Evolutionary conservation across 2,113 vertebrate species (phyloP).

Genomic region (Bothrops jararaca): DNA sequence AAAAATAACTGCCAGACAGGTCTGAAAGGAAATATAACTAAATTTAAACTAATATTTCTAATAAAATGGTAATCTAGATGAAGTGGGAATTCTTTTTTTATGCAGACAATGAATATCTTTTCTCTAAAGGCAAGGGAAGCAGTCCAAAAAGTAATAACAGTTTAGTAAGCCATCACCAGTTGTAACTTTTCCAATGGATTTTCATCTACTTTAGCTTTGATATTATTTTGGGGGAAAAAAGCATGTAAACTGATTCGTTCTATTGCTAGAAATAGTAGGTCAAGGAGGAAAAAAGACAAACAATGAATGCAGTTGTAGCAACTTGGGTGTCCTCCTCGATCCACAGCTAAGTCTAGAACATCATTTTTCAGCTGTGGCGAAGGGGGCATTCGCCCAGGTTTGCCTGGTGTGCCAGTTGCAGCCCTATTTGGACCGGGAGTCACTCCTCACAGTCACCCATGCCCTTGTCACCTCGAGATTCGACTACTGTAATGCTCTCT

Average conservation of each 20-base stretch:
- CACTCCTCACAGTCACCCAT: no score
- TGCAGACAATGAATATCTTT: background rate
- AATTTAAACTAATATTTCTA: background rate
- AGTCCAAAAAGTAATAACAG: background rate
- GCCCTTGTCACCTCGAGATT: no score
- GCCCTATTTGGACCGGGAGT: no score
- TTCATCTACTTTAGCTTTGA: background rate
- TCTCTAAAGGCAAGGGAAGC: background rate
- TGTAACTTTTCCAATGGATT: background rate
- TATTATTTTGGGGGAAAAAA: conserved; percentile 11
- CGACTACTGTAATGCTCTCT: no score
- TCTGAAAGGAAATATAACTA: background rate
- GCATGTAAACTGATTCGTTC: conserved; percentile 28
- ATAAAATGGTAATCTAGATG: background rate
- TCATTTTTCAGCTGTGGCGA: no score
- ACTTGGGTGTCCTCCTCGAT: no score
- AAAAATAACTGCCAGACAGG: background rate
- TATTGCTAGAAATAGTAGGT: conserved; percentile 40
- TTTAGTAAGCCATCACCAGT: background rate
- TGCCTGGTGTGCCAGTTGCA: no score
- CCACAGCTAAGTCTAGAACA: no score
- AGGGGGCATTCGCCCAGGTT: no score
- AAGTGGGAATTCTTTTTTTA: background rate
- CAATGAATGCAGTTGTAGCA: conserved; percentile 21
- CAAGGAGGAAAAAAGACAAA: conserved; percentile 29